Conservation (phyloP, 2,113 vertebrate species). For the Menura novaehollandiae region DNA sequence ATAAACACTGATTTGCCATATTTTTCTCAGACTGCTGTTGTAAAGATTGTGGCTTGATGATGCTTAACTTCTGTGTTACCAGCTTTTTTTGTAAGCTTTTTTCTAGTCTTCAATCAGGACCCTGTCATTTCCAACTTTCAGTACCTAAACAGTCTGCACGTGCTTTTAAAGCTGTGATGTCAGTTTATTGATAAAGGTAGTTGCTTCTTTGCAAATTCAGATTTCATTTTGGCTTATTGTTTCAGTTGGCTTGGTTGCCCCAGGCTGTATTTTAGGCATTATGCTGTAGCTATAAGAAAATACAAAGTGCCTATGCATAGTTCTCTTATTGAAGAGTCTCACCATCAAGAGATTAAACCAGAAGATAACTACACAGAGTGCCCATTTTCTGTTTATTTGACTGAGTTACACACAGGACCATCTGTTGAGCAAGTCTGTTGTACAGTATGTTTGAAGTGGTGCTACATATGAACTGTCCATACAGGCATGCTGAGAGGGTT, state of each 20-base stretch:
- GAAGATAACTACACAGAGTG: not conserved
- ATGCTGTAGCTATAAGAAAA: not conserved
- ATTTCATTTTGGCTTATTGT: not conserved
- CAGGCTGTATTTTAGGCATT: not conserved
- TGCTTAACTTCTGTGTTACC: not conserved
- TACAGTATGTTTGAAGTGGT: not conserved
- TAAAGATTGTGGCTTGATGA: not conserved
- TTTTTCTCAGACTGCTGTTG: not conserved
- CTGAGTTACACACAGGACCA: not conserved
- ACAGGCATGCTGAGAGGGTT: not conserved
- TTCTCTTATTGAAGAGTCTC: not conserved
- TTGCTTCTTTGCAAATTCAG: not conserved
- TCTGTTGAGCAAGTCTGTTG: conserved; percentile 6
- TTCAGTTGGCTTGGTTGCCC: not conserved
- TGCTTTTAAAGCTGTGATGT: not conserved
- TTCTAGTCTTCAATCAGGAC: not conserved
- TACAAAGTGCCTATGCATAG: accelerated
- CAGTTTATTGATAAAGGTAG: conserved; percentile 15
- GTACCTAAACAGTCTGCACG: not conserved
- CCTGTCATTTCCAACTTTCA: not conserved
- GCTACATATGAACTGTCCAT: not conserved
- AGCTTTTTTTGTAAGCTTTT: not conserved
- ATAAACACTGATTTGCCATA: not conserved
- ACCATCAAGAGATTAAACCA: not conserved
- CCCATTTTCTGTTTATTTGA: conserved; percentile 21